Percentiles rank a stretch among this genome's conserved stretches.
phyloP scores from a whole-genome alignment of 2,113 vertebrate species.

The Petrocephalus microphthalmus region DNA sequence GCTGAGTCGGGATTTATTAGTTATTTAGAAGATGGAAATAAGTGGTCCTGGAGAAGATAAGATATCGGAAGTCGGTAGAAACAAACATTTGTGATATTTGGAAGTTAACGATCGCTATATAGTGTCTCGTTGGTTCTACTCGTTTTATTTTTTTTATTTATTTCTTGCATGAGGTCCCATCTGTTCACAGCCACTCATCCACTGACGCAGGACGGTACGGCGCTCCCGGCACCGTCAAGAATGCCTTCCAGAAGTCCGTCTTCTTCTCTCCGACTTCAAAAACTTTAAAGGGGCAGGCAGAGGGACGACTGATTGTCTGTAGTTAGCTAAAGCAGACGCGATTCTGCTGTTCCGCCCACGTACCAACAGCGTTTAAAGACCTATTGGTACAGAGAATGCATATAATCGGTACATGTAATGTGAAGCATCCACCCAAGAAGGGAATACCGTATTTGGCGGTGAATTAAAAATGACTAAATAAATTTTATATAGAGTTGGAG shows the following conservation, averaged over 20 bases:
- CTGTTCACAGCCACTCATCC: slow-evolving; percentile 8
- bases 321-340: background rate
- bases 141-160: background rate
- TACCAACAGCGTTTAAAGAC: background rate
- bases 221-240: background rate
- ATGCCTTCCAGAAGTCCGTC: background rate
- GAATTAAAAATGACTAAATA: background rate
- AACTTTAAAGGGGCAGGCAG: background rate
- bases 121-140: background rate
- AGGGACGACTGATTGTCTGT: background rate
- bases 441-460: background rate
- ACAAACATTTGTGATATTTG: background rate
- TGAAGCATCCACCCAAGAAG: background rate
- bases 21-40: background rate
- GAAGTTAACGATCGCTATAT: background rate
- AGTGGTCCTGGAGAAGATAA: background rate
- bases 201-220: background rate
- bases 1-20: background rate
- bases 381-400: background rate
- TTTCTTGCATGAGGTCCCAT: slow-evolving; percentile 2
- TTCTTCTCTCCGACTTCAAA: background rate
- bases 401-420: background rate
- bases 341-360: background rate
- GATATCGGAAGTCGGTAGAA: background rate
- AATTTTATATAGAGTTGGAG: background rate